A percentile compares a stretch with the other conserved stretches of the same genome.
These are phyloP conservation scores for Caerostris extrusa DNA, from an alignment of 1,140 invertebrate genomes.

Conservation along the genomic window DNA sequence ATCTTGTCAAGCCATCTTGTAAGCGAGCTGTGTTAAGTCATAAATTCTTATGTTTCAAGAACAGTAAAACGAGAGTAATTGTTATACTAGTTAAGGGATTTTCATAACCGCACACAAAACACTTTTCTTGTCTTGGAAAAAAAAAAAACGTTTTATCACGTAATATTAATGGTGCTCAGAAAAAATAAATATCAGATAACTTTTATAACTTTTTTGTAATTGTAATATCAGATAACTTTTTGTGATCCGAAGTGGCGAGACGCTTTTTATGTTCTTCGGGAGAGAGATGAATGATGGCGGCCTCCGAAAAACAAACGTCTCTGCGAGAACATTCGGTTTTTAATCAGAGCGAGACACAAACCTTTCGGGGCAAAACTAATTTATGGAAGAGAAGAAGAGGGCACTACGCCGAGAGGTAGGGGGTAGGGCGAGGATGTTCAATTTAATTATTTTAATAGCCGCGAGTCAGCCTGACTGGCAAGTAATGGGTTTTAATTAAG, in stretches of 20 bases:
- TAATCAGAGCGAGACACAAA: not conserved
- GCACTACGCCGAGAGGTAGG: not conserved
- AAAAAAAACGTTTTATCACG: no score
- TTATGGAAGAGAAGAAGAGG: not conserved
- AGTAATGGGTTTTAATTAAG: constrained; percentile 1
- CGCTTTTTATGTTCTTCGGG: not conserved
- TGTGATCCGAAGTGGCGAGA: not conserved
- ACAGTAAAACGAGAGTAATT: no score
- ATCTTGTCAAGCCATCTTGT: no score
- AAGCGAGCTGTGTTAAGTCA: no score
- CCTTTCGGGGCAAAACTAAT: not conserved
- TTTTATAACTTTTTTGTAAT: no score
- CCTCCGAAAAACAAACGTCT: not conserved
- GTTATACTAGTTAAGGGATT: no score
- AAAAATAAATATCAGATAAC: no score
- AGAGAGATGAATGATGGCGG: not conserved
- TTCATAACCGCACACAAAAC: no score
- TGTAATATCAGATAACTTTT: no score
- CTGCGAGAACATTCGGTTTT: not conserved
- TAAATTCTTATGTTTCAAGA: no score
- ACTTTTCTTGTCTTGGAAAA: no score
- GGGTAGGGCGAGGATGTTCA: not conserved
- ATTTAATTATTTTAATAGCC: constrained; percentile 29
- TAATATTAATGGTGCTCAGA: no score
- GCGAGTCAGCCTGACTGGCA: not conserved